phyloP scores from a whole-genome alignment of 2,797 vertebrate genomes.

The Clarias laeviceps region DNA sequence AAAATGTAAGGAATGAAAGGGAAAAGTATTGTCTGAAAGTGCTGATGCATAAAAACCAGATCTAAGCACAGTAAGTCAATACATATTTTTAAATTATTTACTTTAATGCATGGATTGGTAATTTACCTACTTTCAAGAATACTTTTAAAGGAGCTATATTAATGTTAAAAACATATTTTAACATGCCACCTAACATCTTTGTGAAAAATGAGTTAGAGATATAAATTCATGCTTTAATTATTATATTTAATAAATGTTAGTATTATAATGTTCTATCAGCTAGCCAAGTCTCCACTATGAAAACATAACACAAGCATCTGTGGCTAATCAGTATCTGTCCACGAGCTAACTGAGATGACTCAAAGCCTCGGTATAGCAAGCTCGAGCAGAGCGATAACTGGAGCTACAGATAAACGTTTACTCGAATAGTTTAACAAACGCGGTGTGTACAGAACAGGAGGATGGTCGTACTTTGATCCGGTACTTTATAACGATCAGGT shows the following conservation, averaged over 20 bases:
- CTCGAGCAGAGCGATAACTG: neutral
- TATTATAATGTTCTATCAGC: neutral
- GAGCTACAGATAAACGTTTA: neutral
- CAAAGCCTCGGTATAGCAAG: neutral
- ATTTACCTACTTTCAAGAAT: neutral
- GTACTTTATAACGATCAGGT: neutral
- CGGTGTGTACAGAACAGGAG: neutral
- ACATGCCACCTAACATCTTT: neutral
- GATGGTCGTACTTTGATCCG: neutral
- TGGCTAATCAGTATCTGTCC: neutral
- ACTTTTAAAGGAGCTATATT: neutral
- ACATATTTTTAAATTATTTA: neutral
- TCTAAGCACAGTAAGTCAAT: neutral
- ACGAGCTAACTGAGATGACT: neutral
- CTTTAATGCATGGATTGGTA: too few relatives aligned
- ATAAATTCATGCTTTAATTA: neutral
- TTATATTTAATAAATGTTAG: neutral
- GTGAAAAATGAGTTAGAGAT: neutral
- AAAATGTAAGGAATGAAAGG: neutral
- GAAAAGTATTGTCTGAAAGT: neutral
- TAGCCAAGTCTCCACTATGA: too few relatives aligned
- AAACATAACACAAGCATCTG: neutral
- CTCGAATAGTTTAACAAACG: neutral
- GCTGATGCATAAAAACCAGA: neutral
- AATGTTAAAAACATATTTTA: neutral